phyloP scores from a whole-genome alignment of 2,888 invertebrate genomes.

The Marasmarcha lunaedactyla region DNA sequence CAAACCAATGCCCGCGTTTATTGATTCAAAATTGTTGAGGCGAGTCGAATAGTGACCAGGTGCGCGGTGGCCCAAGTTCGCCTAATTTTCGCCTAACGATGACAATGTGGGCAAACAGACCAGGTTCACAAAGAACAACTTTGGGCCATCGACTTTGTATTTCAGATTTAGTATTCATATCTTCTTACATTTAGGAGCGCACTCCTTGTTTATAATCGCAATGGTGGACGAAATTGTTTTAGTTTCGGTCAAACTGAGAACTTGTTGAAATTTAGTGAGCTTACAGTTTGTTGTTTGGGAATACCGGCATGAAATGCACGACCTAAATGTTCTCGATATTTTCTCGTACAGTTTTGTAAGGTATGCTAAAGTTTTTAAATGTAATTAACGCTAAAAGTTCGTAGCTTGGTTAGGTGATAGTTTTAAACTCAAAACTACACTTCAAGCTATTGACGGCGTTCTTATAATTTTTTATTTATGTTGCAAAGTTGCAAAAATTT shows the following conservation, averaged over 20 bases:
- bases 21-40: not conserved
- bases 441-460: too few species aligned
- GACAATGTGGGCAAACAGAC: conserved; percentile 40
- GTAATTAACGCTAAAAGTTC: too few species aligned
- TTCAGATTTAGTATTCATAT: conserved; percentile 1
- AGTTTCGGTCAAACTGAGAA: not conserved
- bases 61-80: conserved; percentile 55
- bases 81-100: conserved; percentile 65
- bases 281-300: not conserved
- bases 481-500: too few species aligned
- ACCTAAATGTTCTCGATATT: not conserved
- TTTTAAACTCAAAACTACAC: conserved; percentile 20
- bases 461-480: too few species aligned
- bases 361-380: too few species aligned
- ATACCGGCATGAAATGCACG: not conserved
- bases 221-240: conserved; percentile 1
- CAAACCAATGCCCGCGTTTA: not conserved
- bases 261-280: conserved; percentile 1
- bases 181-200: not conserved
- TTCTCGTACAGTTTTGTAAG: too few species aligned
- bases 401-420: too few species aligned
- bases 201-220: conserved; percentile 1
- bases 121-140: not conserved
- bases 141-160: not conserved
- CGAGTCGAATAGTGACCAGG: conserved; percentile 32